These are phyloP conservation scores for Thalassarche chlororhynchos DNA, from an alignment of 2,113 vertebrate species.

Conservation along the genomic window DNA sequence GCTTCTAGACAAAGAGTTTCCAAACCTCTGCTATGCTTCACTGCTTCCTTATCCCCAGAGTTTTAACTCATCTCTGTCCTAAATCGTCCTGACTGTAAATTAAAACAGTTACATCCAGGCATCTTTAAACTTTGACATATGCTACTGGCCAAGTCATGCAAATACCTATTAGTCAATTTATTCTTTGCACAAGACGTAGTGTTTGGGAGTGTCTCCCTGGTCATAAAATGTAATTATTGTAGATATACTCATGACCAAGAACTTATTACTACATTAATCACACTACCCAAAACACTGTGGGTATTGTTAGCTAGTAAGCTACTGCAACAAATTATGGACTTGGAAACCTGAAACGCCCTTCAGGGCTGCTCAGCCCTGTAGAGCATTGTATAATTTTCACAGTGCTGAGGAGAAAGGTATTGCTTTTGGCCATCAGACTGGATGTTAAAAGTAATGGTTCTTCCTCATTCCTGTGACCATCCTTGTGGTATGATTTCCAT, in stretches of 20 bases:
- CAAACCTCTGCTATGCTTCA: background rate
- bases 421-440: background rate
- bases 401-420: background rate
- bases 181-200: background rate
- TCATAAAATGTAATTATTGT: background rate
- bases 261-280: background rate
- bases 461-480: background rate
- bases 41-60: background rate
- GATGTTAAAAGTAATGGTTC: background rate
- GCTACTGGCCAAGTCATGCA: background rate
- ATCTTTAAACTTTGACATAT: background rate
- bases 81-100: background rate
- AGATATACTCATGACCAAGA: background rate
- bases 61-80: background rate
- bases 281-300: background rate
- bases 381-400: background rate
- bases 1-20: background rate
- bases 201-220: background rate
- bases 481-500: background rate
- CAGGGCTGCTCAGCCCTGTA: background rate
- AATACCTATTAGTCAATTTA: background rate
- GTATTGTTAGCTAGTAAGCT: background rate
- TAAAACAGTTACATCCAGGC: background rate
- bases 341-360: background rate
- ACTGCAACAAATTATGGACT: background rate